These are phyloP conservation scores for Trachurus trachurus DNA, from an alignment of 2,797 vertebrate species.

Conservation along the genomic window DNA sequence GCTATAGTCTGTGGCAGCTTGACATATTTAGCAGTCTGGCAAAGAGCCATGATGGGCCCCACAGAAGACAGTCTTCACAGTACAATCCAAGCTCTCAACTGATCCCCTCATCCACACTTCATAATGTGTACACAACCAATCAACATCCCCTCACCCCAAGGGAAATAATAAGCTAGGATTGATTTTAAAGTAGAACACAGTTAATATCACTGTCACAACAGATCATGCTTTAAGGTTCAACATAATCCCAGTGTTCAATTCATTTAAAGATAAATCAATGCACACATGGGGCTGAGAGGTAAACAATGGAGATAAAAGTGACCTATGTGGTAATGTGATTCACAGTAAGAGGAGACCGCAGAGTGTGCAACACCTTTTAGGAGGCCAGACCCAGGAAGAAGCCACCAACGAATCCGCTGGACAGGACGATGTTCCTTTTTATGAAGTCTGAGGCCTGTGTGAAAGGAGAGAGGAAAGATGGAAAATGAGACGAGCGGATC, in stretches of 20 bases:
- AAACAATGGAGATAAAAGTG: constrained; percentile 45
- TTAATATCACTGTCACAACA: constrained; percentile 56
- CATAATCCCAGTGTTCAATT: constrained; percentile 3
- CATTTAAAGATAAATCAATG: constrained; percentile 16
- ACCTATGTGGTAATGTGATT: constrained; percentile 48
- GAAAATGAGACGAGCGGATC: not conserved
- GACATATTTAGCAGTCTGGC: constrained; percentile 37
- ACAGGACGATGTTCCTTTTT: constrained; percentile 97
- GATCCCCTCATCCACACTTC: constrained; percentile 2
- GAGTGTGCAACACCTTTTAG: constrained; percentile 58
- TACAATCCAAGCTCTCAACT: constrained; percentile 24
- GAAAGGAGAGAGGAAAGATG: constrained; percentile 3
- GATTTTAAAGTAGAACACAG: constrained; percentile 17
- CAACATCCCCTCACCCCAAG: not conserved
- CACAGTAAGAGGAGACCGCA: constrained; percentile 44
- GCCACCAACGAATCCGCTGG: constrained; percentile 96
- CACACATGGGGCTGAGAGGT: constrained; percentile 38
- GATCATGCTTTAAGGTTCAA: constrained; percentile 59
- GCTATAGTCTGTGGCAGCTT: constrained; percentile 40
- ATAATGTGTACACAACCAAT: constrained; percentile 9
- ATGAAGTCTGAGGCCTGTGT: constrained; percentile 95
- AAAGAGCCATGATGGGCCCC: constrained; percentile 20
- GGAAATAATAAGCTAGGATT: constrained; percentile 7
- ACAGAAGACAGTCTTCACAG: constrained; percentile 35
- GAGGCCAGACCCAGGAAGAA: constrained; percentile 97